These are phyloP conservation scores for Sarcophaga peregrina DNA, from an alignment of 1,140 invertebrate genomes.

Conservation along the genomic window DNA sequence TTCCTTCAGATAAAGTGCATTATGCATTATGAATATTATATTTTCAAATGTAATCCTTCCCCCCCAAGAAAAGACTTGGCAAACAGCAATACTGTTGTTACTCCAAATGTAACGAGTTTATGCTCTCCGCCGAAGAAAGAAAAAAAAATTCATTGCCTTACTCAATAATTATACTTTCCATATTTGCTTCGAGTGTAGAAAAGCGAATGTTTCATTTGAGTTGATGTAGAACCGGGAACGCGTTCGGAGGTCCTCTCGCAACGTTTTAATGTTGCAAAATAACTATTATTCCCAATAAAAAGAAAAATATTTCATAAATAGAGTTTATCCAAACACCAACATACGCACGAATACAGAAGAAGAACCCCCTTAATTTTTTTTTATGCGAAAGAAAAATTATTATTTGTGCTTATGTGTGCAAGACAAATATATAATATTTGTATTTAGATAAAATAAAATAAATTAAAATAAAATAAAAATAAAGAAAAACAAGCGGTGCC, in stretches of 20 bases:
- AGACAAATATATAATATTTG: neutral
- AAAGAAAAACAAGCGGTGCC: neutral
- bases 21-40: too few species aligned
- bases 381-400: too few species aligned
- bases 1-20: too few species aligned
- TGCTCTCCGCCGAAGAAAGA: neutral
- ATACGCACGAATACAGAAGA: neutral
- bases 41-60: neutral
- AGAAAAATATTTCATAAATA: constrained; percentile 30
- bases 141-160: constrained; percentile 40
- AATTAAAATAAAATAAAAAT: neutral
- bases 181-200: neutral
- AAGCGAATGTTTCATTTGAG: constrained; percentile 42
- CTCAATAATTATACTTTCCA: neutral
- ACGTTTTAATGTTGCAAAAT: constrained; percentile 27
- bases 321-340: constrained; percentile 33
- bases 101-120: neutral
- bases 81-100: neutral
- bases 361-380: neutral
- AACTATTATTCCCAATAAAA: constrained; percentile 22
- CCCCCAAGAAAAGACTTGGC: neutral
- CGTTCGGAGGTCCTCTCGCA: constrained; percentile 44
- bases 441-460: neutral
- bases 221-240: constrained; percentile 49
- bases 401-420: too few species aligned